Conservation (phyloP, 2,888 invertebrate species). For the Eledone cirrhosa region DNA sequence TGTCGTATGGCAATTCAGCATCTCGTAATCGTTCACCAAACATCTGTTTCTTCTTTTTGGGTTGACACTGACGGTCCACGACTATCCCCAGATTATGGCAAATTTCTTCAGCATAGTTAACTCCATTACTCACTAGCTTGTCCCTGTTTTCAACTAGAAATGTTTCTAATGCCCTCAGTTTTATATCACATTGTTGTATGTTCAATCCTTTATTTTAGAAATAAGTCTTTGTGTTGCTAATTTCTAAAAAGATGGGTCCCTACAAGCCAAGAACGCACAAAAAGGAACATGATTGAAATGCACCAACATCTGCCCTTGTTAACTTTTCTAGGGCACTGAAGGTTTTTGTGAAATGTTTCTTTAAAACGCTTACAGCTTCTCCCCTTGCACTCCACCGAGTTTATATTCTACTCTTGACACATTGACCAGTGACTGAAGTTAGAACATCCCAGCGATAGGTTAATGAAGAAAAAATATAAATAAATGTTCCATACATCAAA, state of each 20-base stretch:
- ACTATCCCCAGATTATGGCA: too few species aligned
- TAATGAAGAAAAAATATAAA: not conserved
- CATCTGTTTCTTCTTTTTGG: too few species aligned
- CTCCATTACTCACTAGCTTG: too few species aligned
- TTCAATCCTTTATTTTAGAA: not conserved
- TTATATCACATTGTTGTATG: too few species aligned
- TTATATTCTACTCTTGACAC: not conserved
- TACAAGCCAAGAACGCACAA: not conserved
- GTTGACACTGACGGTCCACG: too few species aligned
- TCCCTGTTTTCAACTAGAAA: too few species aligned
- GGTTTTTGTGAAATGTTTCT: not conserved
- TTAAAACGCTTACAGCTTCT: not conserved
- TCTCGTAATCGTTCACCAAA: not conserved
- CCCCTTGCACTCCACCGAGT: conserved; percentile 6
- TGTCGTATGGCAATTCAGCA: conserved; percentile 1
- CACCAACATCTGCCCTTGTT: not conserved
- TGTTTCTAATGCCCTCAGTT: too few species aligned
- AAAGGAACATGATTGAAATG: not conserved
- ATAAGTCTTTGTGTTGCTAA: not conserved
- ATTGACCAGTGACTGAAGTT: not conserved
- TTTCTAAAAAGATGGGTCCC: not conserved
- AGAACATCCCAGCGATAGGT: not conserved
- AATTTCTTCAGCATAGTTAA: too few species aligned
- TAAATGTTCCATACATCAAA: not conserved
- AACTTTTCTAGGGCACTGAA: not conserved